Conservation (phyloP, 2,797 vertebrate species). For the Crenichthys baileyi region DNA sequence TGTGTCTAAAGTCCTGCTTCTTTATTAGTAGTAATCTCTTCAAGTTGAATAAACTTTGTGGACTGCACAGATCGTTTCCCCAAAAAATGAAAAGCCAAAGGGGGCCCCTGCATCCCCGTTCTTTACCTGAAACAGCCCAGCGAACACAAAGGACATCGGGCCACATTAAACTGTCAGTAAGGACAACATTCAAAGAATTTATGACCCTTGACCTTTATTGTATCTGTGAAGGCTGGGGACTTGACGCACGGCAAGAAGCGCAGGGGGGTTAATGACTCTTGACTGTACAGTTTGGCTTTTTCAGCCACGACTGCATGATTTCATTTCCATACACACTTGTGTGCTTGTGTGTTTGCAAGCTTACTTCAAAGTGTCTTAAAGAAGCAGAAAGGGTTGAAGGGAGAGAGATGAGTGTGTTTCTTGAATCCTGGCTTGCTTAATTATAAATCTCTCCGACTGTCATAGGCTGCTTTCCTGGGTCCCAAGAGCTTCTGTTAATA, state of each 20-base stretch:
- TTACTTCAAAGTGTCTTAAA: constrained; percentile 16
- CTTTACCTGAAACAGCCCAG: constrained; percentile 30
- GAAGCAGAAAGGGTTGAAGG: constrained; percentile 22
- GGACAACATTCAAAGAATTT: constrained; percentile 71
- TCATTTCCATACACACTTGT: constrained; percentile 61
- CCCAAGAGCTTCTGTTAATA: constrained; percentile 71
- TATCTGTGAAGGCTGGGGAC: constrained; percentile 38
- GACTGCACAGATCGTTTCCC: constrained; percentile 49
- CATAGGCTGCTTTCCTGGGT: constrained; percentile 51
- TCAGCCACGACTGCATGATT: constrained; percentile 57
- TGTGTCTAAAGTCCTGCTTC: constrained; percentile 28
- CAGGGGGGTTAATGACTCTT: constrained; percentile 68
- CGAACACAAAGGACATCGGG: constrained; percentile 61
- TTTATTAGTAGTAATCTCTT: constrained; percentile 6
- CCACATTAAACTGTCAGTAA: constrained; percentile 65
- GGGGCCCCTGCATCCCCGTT: not conserved
- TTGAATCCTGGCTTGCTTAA: constrained; percentile 76
- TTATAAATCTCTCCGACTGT: constrained; percentile 81
- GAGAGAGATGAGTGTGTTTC: constrained; percentile 38
- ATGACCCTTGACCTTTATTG: constrained; percentile 74
- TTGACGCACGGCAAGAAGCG: constrained; percentile 51
- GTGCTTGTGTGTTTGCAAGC: constrained; percentile 1
- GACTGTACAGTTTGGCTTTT: constrained; percentile 66
- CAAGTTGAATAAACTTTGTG: constrained; percentile 57
- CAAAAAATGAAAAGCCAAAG: constrained; percentile 18